Evolutionary conservation across 2,113 vertebrate genomes (phyloP).

Genomic region (Sander lucioperca): DNA sequence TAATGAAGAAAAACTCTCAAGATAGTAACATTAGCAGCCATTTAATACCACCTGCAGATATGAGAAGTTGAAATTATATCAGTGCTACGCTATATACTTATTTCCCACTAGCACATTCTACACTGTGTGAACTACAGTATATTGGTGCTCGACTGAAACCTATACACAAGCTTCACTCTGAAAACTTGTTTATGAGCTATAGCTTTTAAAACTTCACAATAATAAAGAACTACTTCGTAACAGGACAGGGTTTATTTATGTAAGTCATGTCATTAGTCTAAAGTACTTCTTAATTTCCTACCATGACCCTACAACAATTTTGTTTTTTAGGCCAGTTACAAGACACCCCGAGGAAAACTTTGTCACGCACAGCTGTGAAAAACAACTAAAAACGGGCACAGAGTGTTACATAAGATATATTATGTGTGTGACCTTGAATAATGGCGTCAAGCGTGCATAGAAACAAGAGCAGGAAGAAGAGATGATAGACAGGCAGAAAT

Average conservation of each 20-base stretch:
- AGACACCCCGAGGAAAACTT: slow-evolving; percentile 48
- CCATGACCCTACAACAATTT: slow-evolving; percentile 42
- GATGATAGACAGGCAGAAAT: slow-evolving; percentile 66
- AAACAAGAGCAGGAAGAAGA: slow-evolving; percentile 68
- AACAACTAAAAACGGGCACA: slow-evolving; percentile 45
- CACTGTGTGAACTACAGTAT: background rate
- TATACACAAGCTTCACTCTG: background rate
- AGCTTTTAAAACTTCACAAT: background rate
- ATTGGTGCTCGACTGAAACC: background rate
- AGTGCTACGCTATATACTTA: background rate
- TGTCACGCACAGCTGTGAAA: slow-evolving; percentile 44
- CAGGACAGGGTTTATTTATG: slow-evolving; percentile 39
- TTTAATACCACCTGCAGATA: background rate
- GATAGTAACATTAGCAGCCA: background rate
- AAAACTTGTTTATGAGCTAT: background rate
- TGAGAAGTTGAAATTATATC: background rate
- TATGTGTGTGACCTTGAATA: slow-evolving; percentile 69
- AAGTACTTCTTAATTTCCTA: slow-evolving; percentile 43
- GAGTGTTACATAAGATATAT: slow-evolving; percentile 55
- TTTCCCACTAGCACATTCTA: background rate
- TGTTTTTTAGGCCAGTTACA: slow-evolving; percentile 56
- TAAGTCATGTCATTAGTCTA: slow-evolving; percentile 42
- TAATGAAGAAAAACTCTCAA: slow-evolving; percentile 5
- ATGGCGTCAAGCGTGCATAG: slow-evolving; percentile 32
- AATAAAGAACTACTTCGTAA: slow-evolving; percentile 5